phyloP scores from a whole-genome alignment of 37 sponge, comb jelly and placozoan species.

The Oscarella lobularis region DNA sequence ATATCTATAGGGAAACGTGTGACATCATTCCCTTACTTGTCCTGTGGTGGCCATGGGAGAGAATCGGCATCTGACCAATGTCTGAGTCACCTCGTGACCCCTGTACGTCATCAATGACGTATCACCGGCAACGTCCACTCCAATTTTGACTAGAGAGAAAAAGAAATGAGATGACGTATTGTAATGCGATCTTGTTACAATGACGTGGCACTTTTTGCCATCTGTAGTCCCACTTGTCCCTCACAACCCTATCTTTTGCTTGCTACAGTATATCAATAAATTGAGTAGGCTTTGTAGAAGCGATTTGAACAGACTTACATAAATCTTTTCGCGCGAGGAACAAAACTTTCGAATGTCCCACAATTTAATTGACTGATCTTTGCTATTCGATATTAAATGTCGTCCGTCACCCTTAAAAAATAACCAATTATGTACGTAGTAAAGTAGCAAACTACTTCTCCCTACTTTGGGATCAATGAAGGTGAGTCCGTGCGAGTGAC shows the following conservation, averaged over 20 bases:
- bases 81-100: slow-evolving; percentile 67
- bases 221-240: slow-evolving; percentile 71
- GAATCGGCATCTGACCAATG: slow-evolving; percentile 74
- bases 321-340: too few relatives aligned
- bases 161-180: too few relatives aligned
- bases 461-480: slow-evolving; percentile 63
- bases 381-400: too few relatives aligned
- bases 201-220: slow-evolving; percentile 41
- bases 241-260: slow-evolving; percentile 16
- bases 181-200: slow-evolving; percentile 9
- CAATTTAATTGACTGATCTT: background rate
- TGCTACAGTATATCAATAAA: slow-evolving; percentile 13
- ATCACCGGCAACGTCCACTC: slow-evolving; percentile 38
- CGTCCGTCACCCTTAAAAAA: too few relatives aligned
- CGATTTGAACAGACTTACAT: too few relatives aligned
- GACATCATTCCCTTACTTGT: slow-evolving; percentile 54
- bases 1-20: too few relatives aligned
- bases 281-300: too few relatives aligned
- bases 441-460: background rate
- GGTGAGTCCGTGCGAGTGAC: slow-evolving; percentile 81
- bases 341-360: too few relatives aligned
- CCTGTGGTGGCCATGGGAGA: slow-evolving; percentile 63
- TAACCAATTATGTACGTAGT: background rate
- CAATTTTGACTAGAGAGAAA: background rate
- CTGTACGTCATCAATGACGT: slow-evolving; percentile 77